These are phyloP conservation scores for Chionis minor DNA, from an alignment of 2,113 vertebrate species.

Conservation along the genomic window DNA sequence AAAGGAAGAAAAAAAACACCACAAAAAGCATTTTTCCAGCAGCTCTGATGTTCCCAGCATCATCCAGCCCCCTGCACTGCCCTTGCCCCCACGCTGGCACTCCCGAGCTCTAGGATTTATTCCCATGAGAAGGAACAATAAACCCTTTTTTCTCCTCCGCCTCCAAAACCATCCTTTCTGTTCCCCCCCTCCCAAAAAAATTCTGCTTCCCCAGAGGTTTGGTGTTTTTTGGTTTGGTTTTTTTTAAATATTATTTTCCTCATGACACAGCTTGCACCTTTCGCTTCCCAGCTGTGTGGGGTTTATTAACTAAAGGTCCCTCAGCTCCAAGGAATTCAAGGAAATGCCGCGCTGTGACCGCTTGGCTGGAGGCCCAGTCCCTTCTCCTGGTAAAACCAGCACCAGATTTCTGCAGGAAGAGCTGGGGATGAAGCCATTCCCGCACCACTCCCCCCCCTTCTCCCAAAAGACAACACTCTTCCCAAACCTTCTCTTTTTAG, in stretches of 20 bases:
- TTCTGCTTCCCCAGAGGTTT: background rate
- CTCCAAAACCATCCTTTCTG: background rate
- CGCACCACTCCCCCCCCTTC: background rate
- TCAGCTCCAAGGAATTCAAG: constrained; percentile 36
- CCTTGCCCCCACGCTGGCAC: background rate
- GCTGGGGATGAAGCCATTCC: background rate
- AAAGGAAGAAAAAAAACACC: constrained; percentile 1
- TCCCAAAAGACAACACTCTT: constrained; percentile 9
- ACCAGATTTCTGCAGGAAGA: constrained; percentile 24
- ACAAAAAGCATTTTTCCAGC: background rate
- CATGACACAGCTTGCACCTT: constrained; percentile 51
- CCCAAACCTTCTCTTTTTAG: constrained; percentile 34
- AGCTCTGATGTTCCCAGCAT: background rate
- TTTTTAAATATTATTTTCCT: background rate
- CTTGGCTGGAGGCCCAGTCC: constrained; percentile 20
- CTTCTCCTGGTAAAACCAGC: background rate
- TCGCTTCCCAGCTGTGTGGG: constrained; percentile 44
- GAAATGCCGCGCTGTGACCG: background rate
- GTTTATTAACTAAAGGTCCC: constrained; percentile 56
- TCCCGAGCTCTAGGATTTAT: background rate
- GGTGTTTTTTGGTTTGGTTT: background rate
- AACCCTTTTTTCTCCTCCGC: background rate
- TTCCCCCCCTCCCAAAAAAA: background rate
- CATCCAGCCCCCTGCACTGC: background rate
- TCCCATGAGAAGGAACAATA: constrained; percentile 20